Evolutionary conservation across 2,797 vertebrate genomes (phyloP).

Genomic region (Gobionotothen gibberifrons): DNA sequence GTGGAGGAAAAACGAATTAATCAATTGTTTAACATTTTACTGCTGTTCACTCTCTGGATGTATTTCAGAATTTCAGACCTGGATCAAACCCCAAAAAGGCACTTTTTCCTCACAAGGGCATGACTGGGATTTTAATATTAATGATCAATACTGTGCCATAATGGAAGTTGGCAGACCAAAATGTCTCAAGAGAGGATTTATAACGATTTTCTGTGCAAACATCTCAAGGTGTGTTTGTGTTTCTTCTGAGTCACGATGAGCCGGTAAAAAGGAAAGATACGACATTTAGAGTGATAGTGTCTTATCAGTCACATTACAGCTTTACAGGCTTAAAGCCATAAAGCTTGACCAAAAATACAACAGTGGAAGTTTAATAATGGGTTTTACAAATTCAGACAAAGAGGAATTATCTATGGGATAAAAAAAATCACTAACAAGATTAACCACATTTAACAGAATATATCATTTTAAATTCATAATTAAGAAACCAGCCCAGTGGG

Average conservation of each 20-base stretch:
- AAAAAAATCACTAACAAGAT: constrained; percentile 51
- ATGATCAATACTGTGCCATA: constrained; percentile 42
- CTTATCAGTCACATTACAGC: constrained; percentile 64
- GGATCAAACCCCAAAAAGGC: constrained; percentile 27
- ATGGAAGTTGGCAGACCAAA: constrained; percentile 48
- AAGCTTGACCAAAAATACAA: constrained; percentile 46
- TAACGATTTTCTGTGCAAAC: constrained; percentile 53
- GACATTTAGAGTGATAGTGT: constrained; percentile 33
- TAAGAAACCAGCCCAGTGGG: constrained; percentile 52
- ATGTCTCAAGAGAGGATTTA: constrained; percentile 55
- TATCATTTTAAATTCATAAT: constrained; percentile 57
- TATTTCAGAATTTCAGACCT: constrained; percentile 31
- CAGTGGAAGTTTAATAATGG: constrained; percentile 46
- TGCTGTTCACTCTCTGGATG: constrained; percentile 14
- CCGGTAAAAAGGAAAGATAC: constrained; percentile 33
- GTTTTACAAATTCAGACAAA: constrained; percentile 44
- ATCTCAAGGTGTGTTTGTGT: constrained; percentile 38
- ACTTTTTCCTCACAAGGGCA: constrained; percentile 33
- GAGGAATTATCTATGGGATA: constrained; percentile 31
- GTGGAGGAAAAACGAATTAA: constrained; percentile 38
- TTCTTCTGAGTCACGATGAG: constrained; percentile 42
- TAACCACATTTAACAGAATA: constrained; percentile 51
- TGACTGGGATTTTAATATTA: constrained; percentile 54
- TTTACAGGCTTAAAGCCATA: constrained; percentile 43
- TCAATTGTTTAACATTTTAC: constrained; percentile 33